Conservation (phyloP, 2,888 invertebrate species). For the Ormyrus thymus region DNA sequence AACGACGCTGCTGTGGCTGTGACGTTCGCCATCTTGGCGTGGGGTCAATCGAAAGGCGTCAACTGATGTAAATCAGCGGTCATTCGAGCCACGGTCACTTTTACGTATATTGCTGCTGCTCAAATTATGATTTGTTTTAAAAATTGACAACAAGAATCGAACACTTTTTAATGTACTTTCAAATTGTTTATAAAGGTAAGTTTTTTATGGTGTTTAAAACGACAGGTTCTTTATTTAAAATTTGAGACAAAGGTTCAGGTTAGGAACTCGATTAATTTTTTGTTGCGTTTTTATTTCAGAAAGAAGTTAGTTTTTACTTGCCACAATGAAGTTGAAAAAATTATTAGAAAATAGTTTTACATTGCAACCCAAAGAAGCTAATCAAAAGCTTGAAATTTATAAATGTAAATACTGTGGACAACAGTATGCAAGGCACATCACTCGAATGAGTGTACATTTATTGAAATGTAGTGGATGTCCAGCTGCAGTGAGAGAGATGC, state of each 20-base stretch:
- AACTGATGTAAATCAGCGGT: conserved; percentile 57
- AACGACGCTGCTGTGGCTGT: conserved; percentile 31
- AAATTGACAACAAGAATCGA: conserved; percentile 31
- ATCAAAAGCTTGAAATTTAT: conserved; percentile 56
- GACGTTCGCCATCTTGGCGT: conserved; percentile 54
- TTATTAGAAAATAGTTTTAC: conserved; percentile 54
- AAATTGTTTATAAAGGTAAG: conserved; percentile 30
- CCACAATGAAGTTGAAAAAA: conserved; percentile 55
- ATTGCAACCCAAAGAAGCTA: conserved; percentile 50
- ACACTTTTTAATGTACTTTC: conserved; percentile 29
- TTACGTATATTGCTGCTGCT: conserved; percentile 42
- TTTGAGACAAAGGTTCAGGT: background rate
- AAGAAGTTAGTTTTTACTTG: background rate
- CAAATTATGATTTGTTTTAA: conserved; percentile 50
- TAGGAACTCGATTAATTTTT: conserved; percentile 5
- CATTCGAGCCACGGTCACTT: conserved; percentile 52
- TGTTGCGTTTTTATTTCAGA: conserved; percentile 25
- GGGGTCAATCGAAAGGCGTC: conserved; percentile 52
- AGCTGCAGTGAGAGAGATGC: conserved; percentile 45
- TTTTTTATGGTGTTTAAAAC: conserved; percentile 5
- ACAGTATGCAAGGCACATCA: conserved; percentile 53
- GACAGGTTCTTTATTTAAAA: too few species aligned
- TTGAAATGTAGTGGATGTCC: conserved; percentile 54
- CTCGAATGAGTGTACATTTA: conserved; percentile 56
- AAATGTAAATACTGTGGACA: conserved; percentile 56